Evolutionary conservation across 1,140 invertebrate species (phyloP).

Genomic region (Drosophila suzukii): DNA sequence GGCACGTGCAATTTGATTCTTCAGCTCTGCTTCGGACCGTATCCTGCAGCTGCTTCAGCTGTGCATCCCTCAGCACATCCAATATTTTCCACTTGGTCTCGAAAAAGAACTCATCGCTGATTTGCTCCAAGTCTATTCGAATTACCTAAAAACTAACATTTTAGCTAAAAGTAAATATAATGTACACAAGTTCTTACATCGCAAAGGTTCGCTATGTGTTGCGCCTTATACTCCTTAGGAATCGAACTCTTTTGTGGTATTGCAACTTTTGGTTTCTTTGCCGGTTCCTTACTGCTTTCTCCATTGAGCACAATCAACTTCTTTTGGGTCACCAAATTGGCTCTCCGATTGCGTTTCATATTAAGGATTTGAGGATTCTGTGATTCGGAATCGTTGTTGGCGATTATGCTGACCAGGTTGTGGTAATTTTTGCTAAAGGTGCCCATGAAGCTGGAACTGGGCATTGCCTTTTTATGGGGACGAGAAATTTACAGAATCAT

Average conservation of each 20-base stretch:
- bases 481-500: background rate
- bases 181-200: background rate
- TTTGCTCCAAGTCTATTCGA: too few species aligned
- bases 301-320: background rate
- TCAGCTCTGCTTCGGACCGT: background rate
- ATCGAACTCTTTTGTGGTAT: background rate
- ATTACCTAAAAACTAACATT: too few species aligned
- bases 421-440: background rate
- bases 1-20: background rate
- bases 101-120: background rate
- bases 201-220: constrained; percentile 4
- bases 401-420: background rate
- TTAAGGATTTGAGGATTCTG: background rate
- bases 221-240: background rate
- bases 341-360: constrained; percentile 1
- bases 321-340: background rate
- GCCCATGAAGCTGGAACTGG: background rate
- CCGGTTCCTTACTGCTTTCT: background rate
- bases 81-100: constrained; percentile 18
- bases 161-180: background rate
- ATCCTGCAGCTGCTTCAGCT: constrained; percentile 29
- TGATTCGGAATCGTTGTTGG: background rate
- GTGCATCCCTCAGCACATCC: constrained; percentile 7
- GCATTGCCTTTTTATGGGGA: background rate
- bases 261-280: background rate